A percentile compares a stretch with the other conserved stretches of the same genome.
These are phyloP conservation scores for Typhlomys cinereus DNA, from an alignment of 2,113 vertebrate species.

Conservation along the genomic window DNA sequence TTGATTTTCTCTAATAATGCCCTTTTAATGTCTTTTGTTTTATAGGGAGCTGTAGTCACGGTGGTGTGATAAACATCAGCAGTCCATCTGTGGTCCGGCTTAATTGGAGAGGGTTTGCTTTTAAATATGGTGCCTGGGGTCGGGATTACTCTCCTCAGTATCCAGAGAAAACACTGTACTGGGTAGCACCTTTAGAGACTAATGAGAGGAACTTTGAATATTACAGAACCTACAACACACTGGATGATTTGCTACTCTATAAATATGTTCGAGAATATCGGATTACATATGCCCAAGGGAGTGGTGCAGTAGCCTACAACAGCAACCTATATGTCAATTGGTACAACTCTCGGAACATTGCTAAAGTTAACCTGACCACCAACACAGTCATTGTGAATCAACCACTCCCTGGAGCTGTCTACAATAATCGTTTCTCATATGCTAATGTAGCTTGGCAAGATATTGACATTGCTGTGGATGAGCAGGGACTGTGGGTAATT, in stretches of 20 bases:
- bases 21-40: slow-evolving; percentile 54
- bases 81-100: slow-evolving; percentile 87
- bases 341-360: slow-evolving; percentile 73
- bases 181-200: slow-evolving; percentile 87
- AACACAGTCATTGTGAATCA: slow-evolving; percentile 59
- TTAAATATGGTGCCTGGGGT: slow-evolving; percentile 91
- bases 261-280: slow-evolving; percentile 35
- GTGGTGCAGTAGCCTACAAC: slow-evolving; percentile 87
- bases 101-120: slow-evolving; percentile 87
- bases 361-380: slow-evolving; percentile 79
- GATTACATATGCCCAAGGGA: slow-evolving; percentile 84
- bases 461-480: slow-evolving; percentile 94
- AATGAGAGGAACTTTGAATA: slow-evolving; percentile 78
- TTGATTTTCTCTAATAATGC: slow-evolving; percentile 11
- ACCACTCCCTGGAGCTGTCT: slow-evolving; percentile 85
- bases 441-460: slow-evolving; percentile 92
- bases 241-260: slow-evolving; percentile 88
- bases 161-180: slow-evolving; percentile 82
- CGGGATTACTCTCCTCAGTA: slow-evolving; percentile 83
- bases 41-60: slow-evolving; percentile 84
- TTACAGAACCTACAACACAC: slow-evolving; percentile 84
- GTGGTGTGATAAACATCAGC: slow-evolving; percentile 85
- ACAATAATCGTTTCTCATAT: slow-evolving; percentile 93
- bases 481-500: slow-evolving; percentile 96
- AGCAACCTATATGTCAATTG: slow-evolving; percentile 88